A percentile compares a stretch with the other conserved stretches of the same genome.
Conservation (phyloP, 2,888 invertebrate genomes). For the Psococerastis gibbosa region DNA sequence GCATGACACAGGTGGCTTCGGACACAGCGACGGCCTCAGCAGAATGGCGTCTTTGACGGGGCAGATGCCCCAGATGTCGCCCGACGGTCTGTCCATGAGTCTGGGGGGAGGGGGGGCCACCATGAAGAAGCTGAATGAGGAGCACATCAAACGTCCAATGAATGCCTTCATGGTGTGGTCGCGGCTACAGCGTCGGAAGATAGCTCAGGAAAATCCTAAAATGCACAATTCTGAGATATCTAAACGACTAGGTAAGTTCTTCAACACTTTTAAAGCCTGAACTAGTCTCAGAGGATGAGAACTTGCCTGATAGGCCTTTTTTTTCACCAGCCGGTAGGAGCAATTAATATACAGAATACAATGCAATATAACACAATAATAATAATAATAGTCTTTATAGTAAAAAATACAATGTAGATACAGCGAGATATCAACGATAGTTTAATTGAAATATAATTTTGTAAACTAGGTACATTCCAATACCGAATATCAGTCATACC, state of each 20-base stretch:
- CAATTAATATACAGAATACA: too few species aligned
- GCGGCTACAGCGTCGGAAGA: constrained; percentile 72
- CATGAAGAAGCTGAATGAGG: constrained; percentile 27
- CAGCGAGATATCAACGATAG: too few species aligned
- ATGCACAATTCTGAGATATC: constrained; percentile 84
- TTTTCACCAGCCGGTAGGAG: too few species aligned
- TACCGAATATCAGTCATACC: too few species aligned
- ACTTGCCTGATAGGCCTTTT: too few species aligned
- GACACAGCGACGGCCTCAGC: constrained; percentile 4
- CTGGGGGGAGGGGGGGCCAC: constrained; percentile 27
- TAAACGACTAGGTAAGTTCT: constrained; percentile 46
- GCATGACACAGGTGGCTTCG: constrained; percentile 6
- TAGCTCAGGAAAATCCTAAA: constrained; percentile 85
- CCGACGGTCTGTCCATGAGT: constrained; percentile 20
- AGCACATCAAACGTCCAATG: constrained; percentile 91
- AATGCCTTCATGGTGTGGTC: constrained; percentile 99
- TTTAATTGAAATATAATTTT: too few species aligned
- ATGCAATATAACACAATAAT: too few species aligned
- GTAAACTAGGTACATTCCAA: too few species aligned
- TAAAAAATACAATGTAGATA: too few species aligned
- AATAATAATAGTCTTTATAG: too few species aligned
- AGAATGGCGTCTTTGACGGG: constrained; percentile 5
- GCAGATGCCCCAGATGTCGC: constrained; percentile 9
- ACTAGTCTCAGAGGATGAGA: too few species aligned
- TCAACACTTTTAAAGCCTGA: not conserved